phyloP scores from a whole-genome alignment of 2,113 vertebrate genomes.

The Mesocricetus auratus region DNA sequence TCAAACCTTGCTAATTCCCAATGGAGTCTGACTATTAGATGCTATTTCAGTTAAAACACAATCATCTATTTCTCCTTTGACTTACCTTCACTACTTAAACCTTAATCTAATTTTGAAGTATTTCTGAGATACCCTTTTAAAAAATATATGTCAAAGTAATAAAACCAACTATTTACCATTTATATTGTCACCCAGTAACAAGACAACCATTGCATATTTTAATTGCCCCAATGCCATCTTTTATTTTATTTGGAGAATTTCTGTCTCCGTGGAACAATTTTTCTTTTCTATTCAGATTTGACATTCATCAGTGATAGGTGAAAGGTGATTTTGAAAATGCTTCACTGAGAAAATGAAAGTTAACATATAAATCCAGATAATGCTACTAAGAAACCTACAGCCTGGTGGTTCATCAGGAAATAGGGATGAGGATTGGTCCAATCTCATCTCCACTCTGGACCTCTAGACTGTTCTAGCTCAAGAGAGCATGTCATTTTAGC shows the following conservation, averaged over 20 bases:
- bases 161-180: conserved; percentile 42
- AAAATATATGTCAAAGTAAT: conserved; percentile 53
- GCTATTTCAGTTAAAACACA: conserved; percentile 46
- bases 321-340: conserved; percentile 48
- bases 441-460: not conserved
- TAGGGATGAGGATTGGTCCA: not conserved
- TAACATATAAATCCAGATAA: not conserved
- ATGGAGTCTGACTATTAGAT: not conserved
- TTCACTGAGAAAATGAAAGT: conserved; percentile 24
- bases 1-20: conserved; percentile 12
- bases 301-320: not conserved
- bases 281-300: conserved; percentile 17
- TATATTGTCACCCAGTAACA: not conserved
- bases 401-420: not conserved
- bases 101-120: conserved; percentile 46
- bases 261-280: conserved; percentile 24
- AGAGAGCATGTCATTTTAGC: not conserved
- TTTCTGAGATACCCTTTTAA: conserved; percentile 51
- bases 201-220: not conserved
- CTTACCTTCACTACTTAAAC: conserved; percentile 43
- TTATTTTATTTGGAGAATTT: conserved; percentile 18
- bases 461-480: not conserved
- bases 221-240: not conserved
- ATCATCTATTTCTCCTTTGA: conserved; percentile 39
- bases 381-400: not conserved